Conservation (phyloP, 2,113 vertebrate species). For the Alouatta palliata region DNA sequence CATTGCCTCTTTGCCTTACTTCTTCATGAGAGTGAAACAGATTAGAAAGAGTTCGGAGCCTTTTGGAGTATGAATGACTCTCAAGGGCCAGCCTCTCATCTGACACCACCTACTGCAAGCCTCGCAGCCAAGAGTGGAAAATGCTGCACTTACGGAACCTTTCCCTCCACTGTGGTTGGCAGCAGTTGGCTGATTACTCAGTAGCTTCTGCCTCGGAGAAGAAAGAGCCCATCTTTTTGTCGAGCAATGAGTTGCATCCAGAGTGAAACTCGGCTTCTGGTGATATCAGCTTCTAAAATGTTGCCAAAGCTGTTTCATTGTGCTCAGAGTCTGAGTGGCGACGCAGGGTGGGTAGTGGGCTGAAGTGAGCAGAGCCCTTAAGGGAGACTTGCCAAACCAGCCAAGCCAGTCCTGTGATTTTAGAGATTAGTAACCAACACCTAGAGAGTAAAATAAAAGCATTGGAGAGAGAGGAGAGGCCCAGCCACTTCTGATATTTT, state of each 20-base stretch:
- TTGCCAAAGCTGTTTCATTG: not conserved
- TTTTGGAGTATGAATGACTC: not conserved
- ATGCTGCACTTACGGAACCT: not conserved
- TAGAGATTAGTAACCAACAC: not conserved
- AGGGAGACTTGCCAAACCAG: not conserved
- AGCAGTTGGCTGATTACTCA: slow-evolving; percentile 37
- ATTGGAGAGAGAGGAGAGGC: not conserved
- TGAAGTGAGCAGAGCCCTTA: not conserved
- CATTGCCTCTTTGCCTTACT: slow-evolving; percentile 62
- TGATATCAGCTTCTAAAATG: slow-evolving; percentile 12
- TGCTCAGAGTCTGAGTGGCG: not conserved
- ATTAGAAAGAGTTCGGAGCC: not conserved
- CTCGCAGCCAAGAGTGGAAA: slow-evolving; percentile 36
- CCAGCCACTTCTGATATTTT: not conserved
- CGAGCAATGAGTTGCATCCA: not conserved
- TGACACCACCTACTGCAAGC: slow-evolving; percentile 59
- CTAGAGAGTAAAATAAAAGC: not conserved
- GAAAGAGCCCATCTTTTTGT: not conserved
- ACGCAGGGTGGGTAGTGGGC: not conserved
- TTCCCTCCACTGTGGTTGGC: slow-evolving; percentile 30
- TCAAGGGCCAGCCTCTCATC: not conserved
- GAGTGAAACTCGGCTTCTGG: slow-evolving; percentile 31
- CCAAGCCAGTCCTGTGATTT: not conserved
- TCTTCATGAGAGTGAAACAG: slow-evolving; percentile 22
- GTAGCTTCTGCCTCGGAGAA: not conserved